Evolutionary conservation across 2,888 invertebrate species (phyloP).

Genomic region (Neocrepidodera transversa): DNA sequence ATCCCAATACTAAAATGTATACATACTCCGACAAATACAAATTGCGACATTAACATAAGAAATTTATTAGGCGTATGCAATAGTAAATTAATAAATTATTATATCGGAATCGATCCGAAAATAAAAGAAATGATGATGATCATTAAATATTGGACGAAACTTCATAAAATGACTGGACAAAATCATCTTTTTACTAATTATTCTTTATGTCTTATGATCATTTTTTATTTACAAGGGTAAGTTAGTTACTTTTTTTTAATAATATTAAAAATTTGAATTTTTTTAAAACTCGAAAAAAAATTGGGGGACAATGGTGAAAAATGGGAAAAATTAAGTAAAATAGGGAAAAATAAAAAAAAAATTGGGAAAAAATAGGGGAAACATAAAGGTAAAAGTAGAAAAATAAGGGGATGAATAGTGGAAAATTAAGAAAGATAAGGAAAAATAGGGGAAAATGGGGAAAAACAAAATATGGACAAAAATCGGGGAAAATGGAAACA

Average conservation of each 20-base stretch:
- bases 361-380: too few species aligned
- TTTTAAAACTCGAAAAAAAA: too few species aligned
- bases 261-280: neutral
- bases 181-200: conserved; percentile 71
- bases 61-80: conserved; percentile 75
- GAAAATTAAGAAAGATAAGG: too few species aligned
- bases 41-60: conserved; percentile 77
- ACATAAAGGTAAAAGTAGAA: too few species aligned
- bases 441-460: too few species aligned
- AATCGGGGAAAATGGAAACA: too few species aligned
- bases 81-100: conserved; percentile 69
- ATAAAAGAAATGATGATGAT: conserved; percentile 68
- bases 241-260: too few species aligned
- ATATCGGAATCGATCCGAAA: conserved; percentile 67
- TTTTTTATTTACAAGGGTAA: conserved; percentile 75
- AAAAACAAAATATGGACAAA: too few species aligned
- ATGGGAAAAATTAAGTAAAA: too few species aligned
- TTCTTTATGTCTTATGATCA: conserved; percentile 69
- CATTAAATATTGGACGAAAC: conserved; percentile 78
- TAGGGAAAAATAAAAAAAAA: too few species aligned
- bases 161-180: conserved; percentile 65
- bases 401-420: too few species aligned
- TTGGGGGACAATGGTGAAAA: too few species aligned
- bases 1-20: conserved; percentile 81
- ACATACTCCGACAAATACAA: conserved; percentile 67